A percentile compares a stretch with the other conserved stretches of the same genome.
These are phyloP conservation scores for Sorex araneus DNA, from an alignment of 2,113 vertebrate genomes.

Conservation along the genomic window DNA sequence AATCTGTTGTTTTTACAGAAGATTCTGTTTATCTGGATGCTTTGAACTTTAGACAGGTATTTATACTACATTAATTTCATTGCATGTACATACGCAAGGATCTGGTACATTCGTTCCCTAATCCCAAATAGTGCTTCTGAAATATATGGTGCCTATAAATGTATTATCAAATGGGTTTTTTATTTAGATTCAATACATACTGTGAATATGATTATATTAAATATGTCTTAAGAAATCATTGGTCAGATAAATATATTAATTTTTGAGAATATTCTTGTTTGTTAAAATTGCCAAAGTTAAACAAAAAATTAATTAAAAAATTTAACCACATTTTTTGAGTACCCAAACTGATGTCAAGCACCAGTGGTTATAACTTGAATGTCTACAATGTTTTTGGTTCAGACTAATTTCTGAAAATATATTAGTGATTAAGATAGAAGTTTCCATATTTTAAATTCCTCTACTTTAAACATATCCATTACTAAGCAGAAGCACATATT, in stretches of 20 bases:
- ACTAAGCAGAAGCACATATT: too few relatives aligned
- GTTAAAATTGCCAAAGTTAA: not conserved
- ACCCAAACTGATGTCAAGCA: not conserved
- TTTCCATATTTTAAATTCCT: not conserved
- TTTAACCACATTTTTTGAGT: not conserved
- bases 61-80: not conserved
- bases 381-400: not conserved
- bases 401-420: slow-evolving; percentile 24
- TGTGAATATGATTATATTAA: not conserved
- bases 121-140: not conserved
- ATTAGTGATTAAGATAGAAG: not conserved
- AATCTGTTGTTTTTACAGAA: slow-evolving; percentile 86
- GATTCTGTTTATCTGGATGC: slow-evolving; percentile 87
- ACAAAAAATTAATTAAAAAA: not conserved
- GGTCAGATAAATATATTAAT: not conserved
- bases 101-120: not conserved
- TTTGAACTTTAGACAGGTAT: slow-evolving; percentile 86
- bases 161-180: not conserved
- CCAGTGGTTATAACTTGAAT: not conserved
- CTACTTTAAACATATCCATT: not conserved
- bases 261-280: slow-evolving; percentile 12
- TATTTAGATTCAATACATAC: not conserved
- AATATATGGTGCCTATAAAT: not conserved
- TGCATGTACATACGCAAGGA: not conserved
- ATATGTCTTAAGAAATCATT: not conserved